phyloP scores from a whole-genome alignment of 2,797 vertebrate species.

The Anas georgica region DNA sequence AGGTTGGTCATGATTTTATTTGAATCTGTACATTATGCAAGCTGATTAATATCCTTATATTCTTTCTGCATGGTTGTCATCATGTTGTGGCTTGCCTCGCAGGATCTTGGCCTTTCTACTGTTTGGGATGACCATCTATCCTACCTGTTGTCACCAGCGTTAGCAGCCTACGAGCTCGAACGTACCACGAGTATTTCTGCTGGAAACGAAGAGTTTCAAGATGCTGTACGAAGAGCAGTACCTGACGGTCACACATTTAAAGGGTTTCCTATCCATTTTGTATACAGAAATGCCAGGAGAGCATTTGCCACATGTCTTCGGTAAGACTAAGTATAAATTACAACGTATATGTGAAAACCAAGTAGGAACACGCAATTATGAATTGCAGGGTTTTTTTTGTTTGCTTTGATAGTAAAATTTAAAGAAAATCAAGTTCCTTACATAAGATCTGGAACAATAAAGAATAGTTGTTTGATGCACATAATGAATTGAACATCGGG shows the following conservation, averaged over 20 bases:
- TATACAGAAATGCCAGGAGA: constrained; percentile 91
- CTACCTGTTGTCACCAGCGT: constrained; percentile 92
- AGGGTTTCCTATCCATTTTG: constrained; percentile 96
- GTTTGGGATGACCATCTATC: constrained; percentile 96
- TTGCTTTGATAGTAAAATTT: background rate
- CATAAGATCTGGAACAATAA: background rate
- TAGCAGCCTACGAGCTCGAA: constrained; percentile 94
- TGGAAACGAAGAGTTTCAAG: constrained; percentile 97
- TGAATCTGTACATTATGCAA: background rate
- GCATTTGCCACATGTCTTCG: constrained; percentile 92
- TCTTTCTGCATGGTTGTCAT: background rate
- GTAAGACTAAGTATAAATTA: constrained; percentile 71
- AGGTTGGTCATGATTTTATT: background rate
- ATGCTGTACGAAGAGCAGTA: constrained; percentile 90
- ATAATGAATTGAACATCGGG: background rate
- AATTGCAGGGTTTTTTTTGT: background rate
- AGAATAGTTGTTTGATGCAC: background rate
- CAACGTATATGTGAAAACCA: background rate
- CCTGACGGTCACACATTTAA: constrained; percentile 98
- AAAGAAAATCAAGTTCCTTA: background rate
- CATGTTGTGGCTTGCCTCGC: background rate
- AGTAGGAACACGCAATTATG: background rate
- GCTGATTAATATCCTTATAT: background rate
- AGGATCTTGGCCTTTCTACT: constrained; percentile 91
- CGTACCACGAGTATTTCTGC: constrained; percentile 88